Evolutionary conservation across 2,113 vertebrate species (phyloP).

Genomic region (Arvicanthis niloticus): DNA sequence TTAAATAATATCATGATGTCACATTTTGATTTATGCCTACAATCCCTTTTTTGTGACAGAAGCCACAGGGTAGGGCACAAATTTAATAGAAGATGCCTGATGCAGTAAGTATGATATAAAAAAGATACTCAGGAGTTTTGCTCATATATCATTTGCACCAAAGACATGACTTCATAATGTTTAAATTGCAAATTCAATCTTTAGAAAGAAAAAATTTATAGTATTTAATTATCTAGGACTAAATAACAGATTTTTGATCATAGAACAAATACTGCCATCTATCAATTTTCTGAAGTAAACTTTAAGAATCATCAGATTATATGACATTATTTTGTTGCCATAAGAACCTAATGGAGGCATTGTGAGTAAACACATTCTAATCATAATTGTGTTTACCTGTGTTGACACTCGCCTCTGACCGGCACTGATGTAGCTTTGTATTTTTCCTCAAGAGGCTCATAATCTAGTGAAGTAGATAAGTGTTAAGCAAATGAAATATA

Average conservation of each 20-base stretch:
- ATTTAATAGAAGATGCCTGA: neutral
- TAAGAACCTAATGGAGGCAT: neutral
- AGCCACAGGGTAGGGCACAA: neutral
- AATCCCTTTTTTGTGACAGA: slow-evolving; percentile 7
- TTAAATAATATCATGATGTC: slow-evolving; percentile 56
- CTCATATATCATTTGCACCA: neutral
- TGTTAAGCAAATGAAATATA: neutral
- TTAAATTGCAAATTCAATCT: neutral
- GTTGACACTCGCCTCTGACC: neutral
- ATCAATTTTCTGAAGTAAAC: neutral
- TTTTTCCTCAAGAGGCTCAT: neutral
- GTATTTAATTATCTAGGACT: neutral
- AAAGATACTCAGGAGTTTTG: neutral
- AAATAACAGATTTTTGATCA: neutral
- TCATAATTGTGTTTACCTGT: neutral
- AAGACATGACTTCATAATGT: neutral
- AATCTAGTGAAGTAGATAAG: neutral
- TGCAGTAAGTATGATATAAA: neutral
- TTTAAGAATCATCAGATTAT: neutral
- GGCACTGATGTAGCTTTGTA: neutral
- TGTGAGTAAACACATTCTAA: neutral
- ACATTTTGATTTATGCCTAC: slow-evolving; percentile 53
- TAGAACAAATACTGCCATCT: neutral
- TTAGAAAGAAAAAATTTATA: neutral
- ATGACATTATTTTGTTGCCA: neutral